A percentile compares a stretch with the other conserved stretches of the same genome.
These are phyloP conservation scores for Cuniculus paca DNA, from an alignment of 2,797 vertebrate genomes.

Conservation along the genomic window DNA sequence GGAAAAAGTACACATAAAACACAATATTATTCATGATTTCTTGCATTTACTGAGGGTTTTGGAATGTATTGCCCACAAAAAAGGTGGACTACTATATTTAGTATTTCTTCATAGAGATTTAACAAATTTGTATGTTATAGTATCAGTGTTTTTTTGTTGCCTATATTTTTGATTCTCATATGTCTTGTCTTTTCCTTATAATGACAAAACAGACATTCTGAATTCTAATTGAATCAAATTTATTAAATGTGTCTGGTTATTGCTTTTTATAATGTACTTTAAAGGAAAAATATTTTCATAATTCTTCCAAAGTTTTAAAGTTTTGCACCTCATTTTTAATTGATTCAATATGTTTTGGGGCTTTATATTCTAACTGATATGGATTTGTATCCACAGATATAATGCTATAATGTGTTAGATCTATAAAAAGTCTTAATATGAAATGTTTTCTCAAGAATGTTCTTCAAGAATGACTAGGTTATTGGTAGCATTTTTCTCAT, in stretches of 20 bases:
- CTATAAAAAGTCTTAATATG: neutral
- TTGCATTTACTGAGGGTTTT: too few species aligned
- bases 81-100: neutral
- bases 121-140: neutral
- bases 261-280: neutral
- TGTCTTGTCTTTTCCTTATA: constrained; percentile 3
- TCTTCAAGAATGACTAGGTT: neutral
- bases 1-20: neutral
- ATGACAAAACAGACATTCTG: neutral
- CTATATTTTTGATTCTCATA: neutral
- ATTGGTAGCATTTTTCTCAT: neutral
- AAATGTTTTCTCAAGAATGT: neutral
- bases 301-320: neutral
- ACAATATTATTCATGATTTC: neutral
- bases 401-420: neutral
- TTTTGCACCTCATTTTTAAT: neutral
- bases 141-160: neutral
- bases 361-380: neutral
- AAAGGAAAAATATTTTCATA: neutral
- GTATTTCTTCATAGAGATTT: neutral
- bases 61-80: neutral
- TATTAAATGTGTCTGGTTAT: neutral
- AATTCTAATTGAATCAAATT: constrained; percentile 20
- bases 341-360: neutral
- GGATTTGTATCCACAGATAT: neutral